Conservation (phyloP, 2,888 invertebrate species). For the Dioctria rufipes region DNA sequence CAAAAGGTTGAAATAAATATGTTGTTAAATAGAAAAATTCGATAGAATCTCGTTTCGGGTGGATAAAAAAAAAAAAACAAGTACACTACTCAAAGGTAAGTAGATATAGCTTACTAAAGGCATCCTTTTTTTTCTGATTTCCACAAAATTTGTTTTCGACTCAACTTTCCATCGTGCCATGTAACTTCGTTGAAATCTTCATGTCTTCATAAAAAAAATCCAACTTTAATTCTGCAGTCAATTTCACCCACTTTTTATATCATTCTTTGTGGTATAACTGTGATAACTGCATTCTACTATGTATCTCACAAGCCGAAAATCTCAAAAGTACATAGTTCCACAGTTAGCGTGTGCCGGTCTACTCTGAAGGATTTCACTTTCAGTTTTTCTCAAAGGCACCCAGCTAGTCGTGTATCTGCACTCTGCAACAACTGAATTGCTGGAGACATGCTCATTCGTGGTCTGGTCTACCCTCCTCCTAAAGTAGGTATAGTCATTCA, state of each 20-base stretch:
- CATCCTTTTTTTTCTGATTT: too few species aligned
- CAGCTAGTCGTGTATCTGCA: slow-evolving; percentile 14
- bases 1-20: too few species aligned
- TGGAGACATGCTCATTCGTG: slow-evolving; percentile 42
- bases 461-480: background rate
- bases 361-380: slow-evolving; percentile 27
- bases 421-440: background rate
- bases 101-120: too few species aligned
- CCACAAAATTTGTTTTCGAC: too few species aligned
- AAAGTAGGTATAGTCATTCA: slow-evolving; percentile 38
- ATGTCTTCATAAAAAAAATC: background rate
- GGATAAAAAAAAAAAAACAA: too few species aligned
- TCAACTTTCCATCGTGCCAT: too few species aligned
- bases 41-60: too few species aligned
- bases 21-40: too few species aligned
- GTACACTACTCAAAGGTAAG: too few species aligned
- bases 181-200: too few species aligned
- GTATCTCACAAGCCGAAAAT: background rate
- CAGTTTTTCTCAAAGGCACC: slow-evolving; percentile 1
- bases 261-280: background rate
- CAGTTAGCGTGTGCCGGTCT: too few species aligned
- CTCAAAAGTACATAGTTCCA: background rate
- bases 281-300: background rate
- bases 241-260: background rate
- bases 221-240: background rate